Percentiles rank a stretch among this genome's conserved stretches.
Conservation (phyloP, 2,888 invertebrate genomes). For the Yponomeuta sedellus region DNA sequence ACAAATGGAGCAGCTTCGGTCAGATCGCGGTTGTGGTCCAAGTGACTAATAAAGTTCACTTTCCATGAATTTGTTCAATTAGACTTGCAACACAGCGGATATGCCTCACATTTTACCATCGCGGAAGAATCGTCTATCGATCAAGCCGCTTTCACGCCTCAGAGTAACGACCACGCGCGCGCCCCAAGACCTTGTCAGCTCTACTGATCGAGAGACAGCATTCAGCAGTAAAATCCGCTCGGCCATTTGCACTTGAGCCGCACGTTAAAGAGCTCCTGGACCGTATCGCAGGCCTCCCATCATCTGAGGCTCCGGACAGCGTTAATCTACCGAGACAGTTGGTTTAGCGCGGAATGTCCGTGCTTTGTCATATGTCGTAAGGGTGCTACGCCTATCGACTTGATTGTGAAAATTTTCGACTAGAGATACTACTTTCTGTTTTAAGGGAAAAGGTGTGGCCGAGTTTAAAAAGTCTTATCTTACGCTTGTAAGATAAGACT, state of each 20-base stretch:
- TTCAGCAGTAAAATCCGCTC: neutral
- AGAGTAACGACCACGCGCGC: neutral
- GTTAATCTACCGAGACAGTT: conserved; percentile 21
- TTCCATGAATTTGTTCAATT: neutral
- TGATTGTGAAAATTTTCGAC: neutral
- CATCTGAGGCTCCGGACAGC: conserved; percentile 11
- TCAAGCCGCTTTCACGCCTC: conserved; percentile 2
- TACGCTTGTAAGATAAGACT: too few species aligned
- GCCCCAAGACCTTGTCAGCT: neutral
- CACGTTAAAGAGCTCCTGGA: neutral
- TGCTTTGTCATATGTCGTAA: conserved; percentile 18
- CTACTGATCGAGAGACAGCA: neutral
- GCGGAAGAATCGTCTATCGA: neutral
- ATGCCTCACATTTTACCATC: neutral
- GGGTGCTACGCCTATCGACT: neutral
- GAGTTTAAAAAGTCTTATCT: too few species aligned
- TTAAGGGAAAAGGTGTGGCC: neutral
- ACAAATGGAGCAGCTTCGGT: conserved; percentile 6
- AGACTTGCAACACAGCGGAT: neutral
- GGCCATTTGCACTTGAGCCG: neutral
- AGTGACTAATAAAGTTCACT: neutral
- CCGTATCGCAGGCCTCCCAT: conserved; percentile 16
- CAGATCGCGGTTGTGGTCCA: neutral
- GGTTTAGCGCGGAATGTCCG: conserved; percentile 16
- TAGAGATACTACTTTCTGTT: neutral